A percentile compares a stretch with the other conserved stretches of the same genome.
Conservation (phyloP, 2,113 vertebrate genomes). For the Theristicus caerulescens region DNA sequence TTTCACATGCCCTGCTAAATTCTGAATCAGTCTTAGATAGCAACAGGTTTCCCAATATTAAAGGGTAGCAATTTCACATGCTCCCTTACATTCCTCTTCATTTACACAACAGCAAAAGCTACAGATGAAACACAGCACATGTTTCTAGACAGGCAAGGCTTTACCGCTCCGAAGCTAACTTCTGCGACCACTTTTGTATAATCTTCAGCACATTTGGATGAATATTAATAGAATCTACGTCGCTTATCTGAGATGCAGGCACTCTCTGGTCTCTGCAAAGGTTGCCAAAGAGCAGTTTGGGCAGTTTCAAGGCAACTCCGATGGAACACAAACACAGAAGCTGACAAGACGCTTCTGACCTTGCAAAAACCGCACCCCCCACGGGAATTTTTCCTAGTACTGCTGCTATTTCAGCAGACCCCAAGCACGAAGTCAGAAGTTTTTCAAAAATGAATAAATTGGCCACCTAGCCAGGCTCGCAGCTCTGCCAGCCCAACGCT, state of each 20-base stretch:
- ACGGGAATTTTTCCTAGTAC: fast-evolving
- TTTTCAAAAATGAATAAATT: not conserved
- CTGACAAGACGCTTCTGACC: not conserved
- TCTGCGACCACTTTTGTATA: not conserved
- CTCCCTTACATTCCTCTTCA: not conserved
- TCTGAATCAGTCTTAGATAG: not conserved
- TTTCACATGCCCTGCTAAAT: not conserved
- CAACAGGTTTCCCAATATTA: not conserved
- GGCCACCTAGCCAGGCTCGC: not conserved
- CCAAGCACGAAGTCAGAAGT: no score
- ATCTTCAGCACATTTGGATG: not conserved
- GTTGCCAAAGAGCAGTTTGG: constrained; percentile 4
- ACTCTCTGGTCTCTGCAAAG: constrained; percentile 1
- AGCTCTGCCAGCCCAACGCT: not conserved
- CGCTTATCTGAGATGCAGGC: constrained; percentile 1
- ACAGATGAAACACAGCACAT: not conserved
- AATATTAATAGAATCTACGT: constrained; percentile 23
- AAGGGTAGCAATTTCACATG: not conserved
- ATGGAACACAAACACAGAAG: not conserved
- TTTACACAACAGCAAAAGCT: not conserved
- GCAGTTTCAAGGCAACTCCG: constrained; percentile 16
- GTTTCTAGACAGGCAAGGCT: not conserved
- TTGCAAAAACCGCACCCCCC: not conserved
- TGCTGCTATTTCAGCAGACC: not conserved
- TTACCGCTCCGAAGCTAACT: not conserved